Conservation (phyloP, 2,113 vertebrate genomes). For the Excalfactoria chinensis region DNA sequence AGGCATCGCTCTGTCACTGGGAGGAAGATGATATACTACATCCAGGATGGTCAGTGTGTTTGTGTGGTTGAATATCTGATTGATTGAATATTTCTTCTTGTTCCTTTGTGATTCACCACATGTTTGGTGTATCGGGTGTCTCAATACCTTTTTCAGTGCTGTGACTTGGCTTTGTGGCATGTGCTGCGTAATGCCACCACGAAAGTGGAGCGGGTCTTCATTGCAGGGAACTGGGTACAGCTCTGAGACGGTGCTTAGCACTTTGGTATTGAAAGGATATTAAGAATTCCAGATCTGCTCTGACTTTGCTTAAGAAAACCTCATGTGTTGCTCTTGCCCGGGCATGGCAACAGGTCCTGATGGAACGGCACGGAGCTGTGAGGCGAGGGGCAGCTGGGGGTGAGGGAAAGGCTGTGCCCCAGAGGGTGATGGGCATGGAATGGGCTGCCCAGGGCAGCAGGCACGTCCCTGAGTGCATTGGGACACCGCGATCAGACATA, state of each 20-base stretch:
- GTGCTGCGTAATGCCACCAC: not conserved
- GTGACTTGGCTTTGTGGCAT: not conserved
- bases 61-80: not conserved
- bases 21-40: fast-evolving
- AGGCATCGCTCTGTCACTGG: fast-evolving
- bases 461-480: no score
- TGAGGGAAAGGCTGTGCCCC: no score
- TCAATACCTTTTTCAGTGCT: not conserved
- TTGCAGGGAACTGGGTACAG: not conserved
- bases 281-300: not conserved
- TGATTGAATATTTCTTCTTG: not conserved
- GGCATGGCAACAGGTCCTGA: not conserved
- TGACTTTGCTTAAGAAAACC: not conserved
- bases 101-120: not conserved
- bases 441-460: no score
- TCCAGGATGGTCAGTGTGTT: not conserved
- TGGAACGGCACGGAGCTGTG: not conserved
- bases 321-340: fast-evolving
- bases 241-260: fast-evolving
- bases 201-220: not conserved
- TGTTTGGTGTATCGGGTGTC: not conserved
- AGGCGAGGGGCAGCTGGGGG: no score
- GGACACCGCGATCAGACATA: no score
- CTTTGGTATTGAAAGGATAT: not conserved
- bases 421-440: no score